Conservation (phyloP, 2,113 vertebrate species). For the Lathamus discolor region DNA sequence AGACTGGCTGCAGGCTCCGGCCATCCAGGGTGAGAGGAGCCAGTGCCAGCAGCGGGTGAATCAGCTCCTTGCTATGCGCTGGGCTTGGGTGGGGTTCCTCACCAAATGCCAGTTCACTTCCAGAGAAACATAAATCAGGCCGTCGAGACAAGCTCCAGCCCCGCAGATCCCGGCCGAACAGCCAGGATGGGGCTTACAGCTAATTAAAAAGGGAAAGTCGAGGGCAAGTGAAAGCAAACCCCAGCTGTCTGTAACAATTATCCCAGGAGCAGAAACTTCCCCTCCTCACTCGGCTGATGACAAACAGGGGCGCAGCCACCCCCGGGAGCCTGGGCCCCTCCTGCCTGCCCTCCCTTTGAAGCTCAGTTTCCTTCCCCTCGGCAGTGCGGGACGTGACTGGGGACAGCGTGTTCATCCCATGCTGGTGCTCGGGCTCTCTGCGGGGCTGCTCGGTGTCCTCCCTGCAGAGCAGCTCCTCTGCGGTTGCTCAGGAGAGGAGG, state of each 20-base stretch:
- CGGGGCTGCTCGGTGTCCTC: not conserved
- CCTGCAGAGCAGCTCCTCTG: fast-evolving
- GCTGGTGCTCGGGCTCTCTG: not conserved
- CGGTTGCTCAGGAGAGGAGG: not conserved
- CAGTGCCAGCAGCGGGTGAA: conserved; percentile 21
- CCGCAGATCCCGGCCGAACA: not conserved
- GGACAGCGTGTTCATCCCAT: not conserved
- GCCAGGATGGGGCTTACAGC: not conserved
- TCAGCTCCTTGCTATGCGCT: conserved; percentile 33
- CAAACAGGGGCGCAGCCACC: not conserved
- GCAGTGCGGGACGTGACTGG: not conserved
- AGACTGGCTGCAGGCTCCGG: not conserved
- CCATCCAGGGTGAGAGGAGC: not conserved
- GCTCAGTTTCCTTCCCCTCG: not conserved
- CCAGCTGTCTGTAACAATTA: not conserved
- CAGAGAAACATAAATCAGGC: conserved; percentile 5
- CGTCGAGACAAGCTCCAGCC: not conserved
- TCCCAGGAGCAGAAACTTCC: not conserved
- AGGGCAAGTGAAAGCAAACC: conserved; percentile 2
- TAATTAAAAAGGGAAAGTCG: not conserved
- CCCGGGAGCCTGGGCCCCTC: not conserved
- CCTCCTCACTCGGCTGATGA: not conserved
- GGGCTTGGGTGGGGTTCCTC: conserved; percentile 53
- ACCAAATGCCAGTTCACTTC: conserved; percentile 39
- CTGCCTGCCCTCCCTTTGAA: not conserved